Evolutionary conservation across 2,888 invertebrate genomes (phyloP), one percentile per base, ranked within the genome.

Genomic region (Polymixis lichenea): DNA sequence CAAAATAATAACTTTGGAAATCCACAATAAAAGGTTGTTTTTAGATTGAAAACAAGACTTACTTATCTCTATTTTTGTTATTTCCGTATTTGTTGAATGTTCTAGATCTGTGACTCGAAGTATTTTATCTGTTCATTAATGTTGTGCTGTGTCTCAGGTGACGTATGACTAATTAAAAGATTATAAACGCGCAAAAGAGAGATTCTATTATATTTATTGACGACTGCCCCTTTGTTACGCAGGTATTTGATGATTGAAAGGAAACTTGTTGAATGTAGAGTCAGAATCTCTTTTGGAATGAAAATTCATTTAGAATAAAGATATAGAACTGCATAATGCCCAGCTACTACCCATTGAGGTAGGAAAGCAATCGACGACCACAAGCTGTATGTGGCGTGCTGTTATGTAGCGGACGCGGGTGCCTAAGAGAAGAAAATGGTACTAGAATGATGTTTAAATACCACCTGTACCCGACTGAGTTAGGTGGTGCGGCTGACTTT

Each of bases 51-150:
- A 72, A 58, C 25, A 22, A 49, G 9, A 55, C 9, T 32, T 28
- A 55, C 13, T 25, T n/a, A 65, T 46, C n/a, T 80, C 28, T 74
- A 22, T 60, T 65, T 46, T 51, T 60, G 28, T 61, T 22, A 74
- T 80, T 66, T 60, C 75, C 49, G 49, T 80, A 22, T 46, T 64
- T 56, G 25, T 25, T 71, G 49, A 79, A 65, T 49, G 65, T 74
- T 78, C 64, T 56, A 72, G 55, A 78, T 77, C 53, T 38, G 25
- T n/a, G 28, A 55, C 51, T 61, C 49, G 38, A 49, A 22, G 38
- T 61, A 70, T n/a, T 69, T 61, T 71, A 55, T 62, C 32, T 46
- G 38, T 55, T 78, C 32, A 28, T 49, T 60, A 78, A 61, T 61
- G 28, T 55, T n/a, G 38, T 22, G 28, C 3, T 58, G 15, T n/a